phyloP scores from a whole-genome alignment of 2,797 vertebrate genomes.

The Bradypodion ventrale region DNA sequence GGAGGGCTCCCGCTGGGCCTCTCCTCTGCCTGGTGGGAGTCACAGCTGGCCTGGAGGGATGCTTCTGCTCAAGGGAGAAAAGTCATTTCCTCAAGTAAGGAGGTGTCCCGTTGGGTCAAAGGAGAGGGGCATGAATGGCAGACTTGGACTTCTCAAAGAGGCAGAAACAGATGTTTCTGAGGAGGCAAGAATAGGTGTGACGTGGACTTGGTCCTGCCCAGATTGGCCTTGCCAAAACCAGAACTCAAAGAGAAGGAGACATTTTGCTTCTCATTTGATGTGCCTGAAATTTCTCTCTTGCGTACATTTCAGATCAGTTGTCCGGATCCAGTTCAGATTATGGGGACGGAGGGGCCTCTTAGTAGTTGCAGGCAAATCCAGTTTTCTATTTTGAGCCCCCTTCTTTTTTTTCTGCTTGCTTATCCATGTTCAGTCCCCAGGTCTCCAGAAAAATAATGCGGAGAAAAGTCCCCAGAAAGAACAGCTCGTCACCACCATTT shows the following conservation, averaged over 20 bases:
- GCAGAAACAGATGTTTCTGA: too few species aligned
- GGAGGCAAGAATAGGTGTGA: too few species aligned
- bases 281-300: too few species aligned
- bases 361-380: not conserved
- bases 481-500: not conserved
- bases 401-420: not conserved
- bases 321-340: not conserved
- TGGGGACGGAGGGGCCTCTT: not conserved
- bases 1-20: not conserved
- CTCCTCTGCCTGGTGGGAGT: not conserved
- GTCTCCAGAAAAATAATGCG: conserved; percentile 6
- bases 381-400: too few species aligned
- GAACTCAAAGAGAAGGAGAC: too few species aligned
- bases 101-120: too few species aligned
- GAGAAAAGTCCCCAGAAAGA: conserved; percentile 20
- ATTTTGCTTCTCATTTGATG: too few species aligned
- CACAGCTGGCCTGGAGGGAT: not conserved
- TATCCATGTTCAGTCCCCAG: not conserved
- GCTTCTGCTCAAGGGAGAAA: not conserved
- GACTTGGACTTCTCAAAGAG: too few species aligned
- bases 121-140: too few species aligned
- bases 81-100: not conserved
- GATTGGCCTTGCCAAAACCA: too few species aligned
- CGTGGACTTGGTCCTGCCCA: too few species aligned
- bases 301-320: not conserved